A percentile compares a stretch with the other conserved stretches of the same genome.
Conservation (phyloP, 2,113 vertebrate genomes). For the Tympanuchus pallidicinctus region DNA sequence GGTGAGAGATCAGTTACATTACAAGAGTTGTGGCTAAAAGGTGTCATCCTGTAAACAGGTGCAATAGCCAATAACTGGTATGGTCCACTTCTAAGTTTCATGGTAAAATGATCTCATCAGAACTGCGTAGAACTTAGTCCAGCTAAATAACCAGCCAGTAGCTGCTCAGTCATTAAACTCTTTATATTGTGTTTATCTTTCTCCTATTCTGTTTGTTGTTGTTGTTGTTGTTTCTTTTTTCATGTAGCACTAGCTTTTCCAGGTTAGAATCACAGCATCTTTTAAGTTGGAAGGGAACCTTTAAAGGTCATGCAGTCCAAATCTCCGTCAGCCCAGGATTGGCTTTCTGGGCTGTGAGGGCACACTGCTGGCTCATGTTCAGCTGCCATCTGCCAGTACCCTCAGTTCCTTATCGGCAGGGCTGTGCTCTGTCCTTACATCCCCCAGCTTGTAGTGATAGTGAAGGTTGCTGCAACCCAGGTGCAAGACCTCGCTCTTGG, state of each 20-base stretch:
- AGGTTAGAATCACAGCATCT: not conserved
- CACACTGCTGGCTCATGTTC: not conserved
- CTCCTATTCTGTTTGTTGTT: not conserved
- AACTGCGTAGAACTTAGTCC: fast-evolving
- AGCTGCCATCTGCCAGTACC: not conserved
- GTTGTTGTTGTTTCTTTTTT: not conserved
- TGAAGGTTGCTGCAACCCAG: not conserved
- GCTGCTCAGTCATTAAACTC: not conserved
- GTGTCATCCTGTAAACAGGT: fast-evolving
- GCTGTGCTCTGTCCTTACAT: not conserved
- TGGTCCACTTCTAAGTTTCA: fast-evolving
- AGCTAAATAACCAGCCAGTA: fast-evolving
- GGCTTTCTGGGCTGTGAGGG: not conserved
- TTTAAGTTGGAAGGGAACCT: too few species aligned
- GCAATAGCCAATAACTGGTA: fast-evolving
- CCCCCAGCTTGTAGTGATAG: not conserved
- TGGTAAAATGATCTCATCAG: fast-evolving
- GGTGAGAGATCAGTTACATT: fast-evolving
- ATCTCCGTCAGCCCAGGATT: not conserved
- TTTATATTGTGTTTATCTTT: not conserved
- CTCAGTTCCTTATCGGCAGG: not conserved
- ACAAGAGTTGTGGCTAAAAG: not conserved
- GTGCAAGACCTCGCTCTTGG: too few species aligned
- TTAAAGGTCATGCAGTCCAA: too few species aligned
- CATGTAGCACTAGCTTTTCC: not conserved